Evolutionary conservation across 30 jellyfish, hydroid and myxozoan species (phyloP).

Genomic region (Hydractinia echinata): DNA sequence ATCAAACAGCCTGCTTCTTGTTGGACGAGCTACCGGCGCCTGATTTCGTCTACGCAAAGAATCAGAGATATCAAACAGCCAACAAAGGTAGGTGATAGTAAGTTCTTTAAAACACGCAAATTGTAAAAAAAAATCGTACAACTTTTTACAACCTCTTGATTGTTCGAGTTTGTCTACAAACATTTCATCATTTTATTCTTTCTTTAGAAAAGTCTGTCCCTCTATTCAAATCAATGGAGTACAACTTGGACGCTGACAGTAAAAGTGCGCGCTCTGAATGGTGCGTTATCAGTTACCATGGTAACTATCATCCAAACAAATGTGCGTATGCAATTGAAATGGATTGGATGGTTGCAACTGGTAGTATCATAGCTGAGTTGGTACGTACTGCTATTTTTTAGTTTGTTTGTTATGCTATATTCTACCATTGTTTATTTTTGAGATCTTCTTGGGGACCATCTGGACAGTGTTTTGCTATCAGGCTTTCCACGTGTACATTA

Average conservation of each 20-base stretch:
- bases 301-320: slow-evolving; percentile 69
- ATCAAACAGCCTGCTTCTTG: slow-evolving; percentile 28
- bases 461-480: too few relatives aligned
- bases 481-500: too few relatives aligned
- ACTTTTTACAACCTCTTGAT: neutral
- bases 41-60: neutral
- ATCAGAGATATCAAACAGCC: slow-evolving; percentile 22
- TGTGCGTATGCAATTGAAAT: slow-evolving; percentile 70
- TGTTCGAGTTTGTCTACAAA: neutral
- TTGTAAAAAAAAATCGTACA: neutral
- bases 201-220: slow-evolving; percentile 12
- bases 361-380: slow-evolving; percentile 72
- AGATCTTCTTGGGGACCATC: too few relatives aligned
- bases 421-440: too few relatives aligned
- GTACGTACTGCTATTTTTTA: slow-evolving; percentile 24
- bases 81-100: slow-evolving; percentile 5
- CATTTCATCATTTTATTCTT: neutral
- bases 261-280: slow-evolving; percentile 84
- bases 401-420: too few relatives aligned
- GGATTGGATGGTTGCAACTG: slow-evolving; percentile 96
- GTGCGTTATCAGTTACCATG: slow-evolving; percentile 74
- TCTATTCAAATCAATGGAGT: slow-evolving; percentile 68
- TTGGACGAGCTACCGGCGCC: neutral
- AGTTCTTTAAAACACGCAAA: neutral
- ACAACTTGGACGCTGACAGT: slow-evolving; percentile 49